A percentile compares a stretch with the other conserved stretches of the same genome.
These are phyloP conservation scores for Notarius lentiginosus DNA, from an alignment of 2,113 vertebrate genomes.

Conservation along the genomic window DNA sequence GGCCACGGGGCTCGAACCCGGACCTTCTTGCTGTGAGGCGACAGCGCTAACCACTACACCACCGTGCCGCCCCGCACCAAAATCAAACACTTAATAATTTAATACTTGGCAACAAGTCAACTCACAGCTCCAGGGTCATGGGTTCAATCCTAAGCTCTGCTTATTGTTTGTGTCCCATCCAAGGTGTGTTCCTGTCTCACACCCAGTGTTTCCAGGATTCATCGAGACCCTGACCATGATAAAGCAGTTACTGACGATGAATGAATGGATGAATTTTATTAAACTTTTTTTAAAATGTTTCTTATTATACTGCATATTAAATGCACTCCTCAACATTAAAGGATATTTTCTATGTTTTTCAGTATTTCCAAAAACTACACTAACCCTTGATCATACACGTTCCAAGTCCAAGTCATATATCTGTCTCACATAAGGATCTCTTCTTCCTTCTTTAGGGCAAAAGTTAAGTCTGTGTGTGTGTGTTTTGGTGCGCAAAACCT, in stretches of 20 bases:
- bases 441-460: not conserved
- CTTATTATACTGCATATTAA: not conserved
- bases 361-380: not conserved
- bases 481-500: not conserved
- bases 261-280: not conserved
- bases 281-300: not conserved
- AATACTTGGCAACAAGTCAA: not conserved
- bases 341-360: not conserved
- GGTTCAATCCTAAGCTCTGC: not conserved
- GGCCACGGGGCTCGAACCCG: too few relatives aligned
- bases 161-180: not conserved
- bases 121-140: not conserved
- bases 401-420: not conserved
- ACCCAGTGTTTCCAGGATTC: not conserved
- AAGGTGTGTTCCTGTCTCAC: not conserved
- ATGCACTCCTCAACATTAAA: not conserved
- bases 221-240: not conserved
- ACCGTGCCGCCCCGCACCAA: too few relatives aligned
- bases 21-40: too few relatives aligned
- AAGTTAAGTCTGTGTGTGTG: not conserved
- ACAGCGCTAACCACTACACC: too few relatives aligned
- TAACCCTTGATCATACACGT: not conserved
- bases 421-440: not conserved
- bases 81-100: not conserved
- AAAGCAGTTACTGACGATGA: not conserved